phyloP scores from a whole-genome alignment of 1,140 invertebrate species.

The Papilio polyxenes region DNA sequence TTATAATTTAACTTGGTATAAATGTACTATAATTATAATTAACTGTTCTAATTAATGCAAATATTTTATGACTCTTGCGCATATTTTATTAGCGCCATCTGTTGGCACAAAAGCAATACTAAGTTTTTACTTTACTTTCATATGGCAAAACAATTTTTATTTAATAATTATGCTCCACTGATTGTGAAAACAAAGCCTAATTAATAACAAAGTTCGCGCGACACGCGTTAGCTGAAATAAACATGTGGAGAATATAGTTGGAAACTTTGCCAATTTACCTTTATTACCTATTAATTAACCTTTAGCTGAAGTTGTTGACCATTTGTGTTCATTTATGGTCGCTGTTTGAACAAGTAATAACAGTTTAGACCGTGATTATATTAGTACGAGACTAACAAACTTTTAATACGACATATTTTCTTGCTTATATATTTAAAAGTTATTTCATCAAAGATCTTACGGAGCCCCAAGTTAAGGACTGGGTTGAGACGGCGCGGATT shows the following conservation, averaged over 20 bases:
- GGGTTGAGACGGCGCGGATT: too few species aligned
- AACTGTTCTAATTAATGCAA: too few species aligned
- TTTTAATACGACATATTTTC: not conserved
- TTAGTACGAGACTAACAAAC: not conserved
- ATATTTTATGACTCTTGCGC: too few species aligned
- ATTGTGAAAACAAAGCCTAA: not conserved
- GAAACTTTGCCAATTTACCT: constrained; percentile 17
- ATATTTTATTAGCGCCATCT: too few species aligned
- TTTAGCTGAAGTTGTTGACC: constrained; percentile 13
- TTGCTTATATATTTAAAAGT: not conserved
- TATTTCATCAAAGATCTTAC: too few species aligned
- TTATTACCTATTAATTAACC: constrained; percentile 27
- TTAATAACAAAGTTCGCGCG: not conserved
- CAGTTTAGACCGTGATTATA: not conserved
- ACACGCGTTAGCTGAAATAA: not conserved
- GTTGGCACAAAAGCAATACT: too few species aligned
- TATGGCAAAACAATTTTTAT: too few species aligned
- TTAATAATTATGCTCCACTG: too few species aligned
- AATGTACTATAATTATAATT: too few species aligned
- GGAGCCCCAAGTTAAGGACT: too few species aligned
- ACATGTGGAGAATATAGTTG: not conserved
- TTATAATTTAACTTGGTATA: too few species aligned
- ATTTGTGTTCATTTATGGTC: constrained; percentile 10
- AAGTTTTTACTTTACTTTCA: too few species aligned
- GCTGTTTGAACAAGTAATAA: constrained; percentile 25